These are phyloP conservation scores for Acrobasis consociella DNA, from an alignment of 2,888 invertebrate species.

Conservation along the genomic window DNA sequence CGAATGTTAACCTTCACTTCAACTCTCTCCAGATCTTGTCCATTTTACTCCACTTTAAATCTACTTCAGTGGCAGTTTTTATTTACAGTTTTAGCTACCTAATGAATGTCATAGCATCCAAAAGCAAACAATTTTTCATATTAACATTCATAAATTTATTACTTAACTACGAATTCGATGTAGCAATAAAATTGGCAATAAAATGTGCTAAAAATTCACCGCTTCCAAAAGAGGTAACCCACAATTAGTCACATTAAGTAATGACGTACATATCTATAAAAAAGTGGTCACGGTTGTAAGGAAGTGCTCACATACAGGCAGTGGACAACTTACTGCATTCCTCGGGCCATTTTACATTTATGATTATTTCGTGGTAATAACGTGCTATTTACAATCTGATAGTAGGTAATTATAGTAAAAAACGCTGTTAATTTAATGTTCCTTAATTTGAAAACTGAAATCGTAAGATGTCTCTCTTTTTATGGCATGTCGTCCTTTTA, in stretches of 20 bases:
- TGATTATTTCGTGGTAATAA: slow-evolving; percentile 15
- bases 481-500: too few relatives aligned
- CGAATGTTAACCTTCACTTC: too few relatives aligned
- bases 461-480: background rate
- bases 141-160: too few relatives aligned
- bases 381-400: background rate
- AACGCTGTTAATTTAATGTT: background rate
- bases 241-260: slow-evolving; percentile 8
- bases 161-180: too few relatives aligned
- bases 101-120: too few relatives aligned
- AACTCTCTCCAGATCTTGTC: too few relatives aligned
- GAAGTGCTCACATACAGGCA: slow-evolving; percentile 14
- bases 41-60: too few relatives aligned
- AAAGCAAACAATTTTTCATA: background rate
- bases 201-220: too few relatives aligned
- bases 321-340: slow-evolving; percentile 14
- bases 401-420: background rate
- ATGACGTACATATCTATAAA: background rate
- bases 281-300: slow-evolving; percentile 13
- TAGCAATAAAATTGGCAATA: too few relatives aligned
- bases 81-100: too few relatives aligned
- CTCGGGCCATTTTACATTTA: slow-evolving; percentile 13
- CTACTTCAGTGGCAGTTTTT: too few relatives aligned
- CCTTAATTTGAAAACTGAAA: background rate
- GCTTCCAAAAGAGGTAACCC: background rate